Evolutionary conservation across 2,113 vertebrate species (phyloP).

Genomic region (Lipotes vexillifer): DNA sequence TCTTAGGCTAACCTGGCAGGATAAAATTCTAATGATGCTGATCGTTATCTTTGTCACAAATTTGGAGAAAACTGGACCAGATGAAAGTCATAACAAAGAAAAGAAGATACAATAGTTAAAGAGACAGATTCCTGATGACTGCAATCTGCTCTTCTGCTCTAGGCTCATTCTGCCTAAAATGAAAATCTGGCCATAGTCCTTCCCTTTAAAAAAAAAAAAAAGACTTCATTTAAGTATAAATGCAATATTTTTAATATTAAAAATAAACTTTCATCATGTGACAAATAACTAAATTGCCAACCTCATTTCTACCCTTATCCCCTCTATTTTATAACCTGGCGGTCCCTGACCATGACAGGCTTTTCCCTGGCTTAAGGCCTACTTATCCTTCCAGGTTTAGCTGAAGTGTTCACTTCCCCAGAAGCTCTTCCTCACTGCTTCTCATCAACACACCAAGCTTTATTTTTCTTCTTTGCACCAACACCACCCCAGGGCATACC

Average conservation of each 20-base stretch:
- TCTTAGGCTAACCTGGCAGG: background rate
- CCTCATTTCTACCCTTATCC: background rate
- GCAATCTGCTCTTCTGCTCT: background rate
- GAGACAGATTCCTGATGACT: background rate
- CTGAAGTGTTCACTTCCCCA: background rate
- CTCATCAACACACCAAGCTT: accelerated
- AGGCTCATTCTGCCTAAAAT: background rate
- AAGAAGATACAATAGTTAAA: background rate
- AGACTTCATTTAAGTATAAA: background rate
- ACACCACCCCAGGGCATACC: too few relatives aligned
- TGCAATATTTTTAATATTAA: background rate
- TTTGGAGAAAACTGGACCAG: accelerated
- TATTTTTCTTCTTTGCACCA: background rate
- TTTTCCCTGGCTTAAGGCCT: background rate
- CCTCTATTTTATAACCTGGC: background rate
- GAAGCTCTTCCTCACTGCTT: background rate
- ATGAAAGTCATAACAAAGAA: background rate
- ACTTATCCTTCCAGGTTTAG: background rate
- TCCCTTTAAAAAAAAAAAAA: background rate
- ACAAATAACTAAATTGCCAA: background rate
- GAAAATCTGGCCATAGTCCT: background rate
- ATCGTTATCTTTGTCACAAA: background rate
- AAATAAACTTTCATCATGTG: background rate
- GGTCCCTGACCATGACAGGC: too few relatives aligned
- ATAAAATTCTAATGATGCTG: background rate